Percentiles rank a stretch among this genome's conserved stretches.
Conservation (phyloP, 2,888 invertebrate genomes). For the Choristoneura rosaceana region DNA sequence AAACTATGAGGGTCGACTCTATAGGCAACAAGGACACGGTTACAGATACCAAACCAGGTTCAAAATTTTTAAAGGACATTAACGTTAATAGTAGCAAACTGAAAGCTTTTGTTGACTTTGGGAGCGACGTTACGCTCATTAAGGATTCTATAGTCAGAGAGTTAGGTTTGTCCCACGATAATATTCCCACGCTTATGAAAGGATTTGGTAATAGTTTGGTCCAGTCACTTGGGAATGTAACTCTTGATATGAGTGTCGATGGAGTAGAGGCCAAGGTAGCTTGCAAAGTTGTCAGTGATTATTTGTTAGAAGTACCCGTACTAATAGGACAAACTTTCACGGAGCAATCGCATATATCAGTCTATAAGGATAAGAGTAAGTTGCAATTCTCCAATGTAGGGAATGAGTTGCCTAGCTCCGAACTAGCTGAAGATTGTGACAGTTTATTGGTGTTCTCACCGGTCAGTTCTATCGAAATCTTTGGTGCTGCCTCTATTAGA, state of each 20-base stretch:
- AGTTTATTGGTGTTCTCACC: too few species aligned
- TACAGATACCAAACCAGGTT: not conserved
- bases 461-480: too few species aligned
- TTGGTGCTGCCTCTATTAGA: too few species aligned
- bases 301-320: too few species aligned
- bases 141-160: not conserved
- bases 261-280: not conserved
- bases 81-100: not conserved
- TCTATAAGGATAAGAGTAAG: too few species aligned
- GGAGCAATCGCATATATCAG: too few species aligned
- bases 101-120: not conserved
- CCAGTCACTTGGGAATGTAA: not conserved
- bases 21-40: not conserved
- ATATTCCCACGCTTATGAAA: slow-evolving; percentile 13
- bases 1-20: not conserved
- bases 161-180: not conserved
- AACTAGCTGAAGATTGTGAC: too few species aligned
- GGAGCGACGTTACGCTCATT: not conserved
- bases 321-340: too few species aligned
- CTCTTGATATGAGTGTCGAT: slow-evolving; percentile 2
- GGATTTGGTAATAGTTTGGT: slow-evolving; percentile 22
- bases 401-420: too few species aligned
- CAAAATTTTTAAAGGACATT: not conserved
- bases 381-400: too few species aligned
- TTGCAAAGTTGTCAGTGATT: too few species aligned